Evolutionary conservation across 2,888 invertebrate genomes (phyloP).

Genomic region (Poecilobothrus nobilitatus): DNA sequence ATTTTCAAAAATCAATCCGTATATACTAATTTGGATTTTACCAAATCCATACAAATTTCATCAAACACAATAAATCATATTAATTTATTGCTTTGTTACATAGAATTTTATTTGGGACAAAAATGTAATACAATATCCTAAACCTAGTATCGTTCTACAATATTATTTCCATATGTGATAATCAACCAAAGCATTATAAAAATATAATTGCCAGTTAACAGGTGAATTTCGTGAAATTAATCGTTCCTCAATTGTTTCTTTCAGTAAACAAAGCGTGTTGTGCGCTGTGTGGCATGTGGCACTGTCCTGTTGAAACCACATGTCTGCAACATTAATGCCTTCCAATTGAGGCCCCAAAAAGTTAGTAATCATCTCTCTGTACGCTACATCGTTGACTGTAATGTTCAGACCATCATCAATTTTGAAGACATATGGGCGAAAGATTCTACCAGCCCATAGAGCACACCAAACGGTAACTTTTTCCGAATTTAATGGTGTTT

Average conservation of each 20-base stretch:
- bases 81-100: too few species aligned
- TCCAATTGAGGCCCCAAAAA: conserved; percentile 15
- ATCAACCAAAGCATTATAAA: too few species aligned
- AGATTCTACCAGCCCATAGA: conserved; percentile 17
- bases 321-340: conserved; percentile 8
- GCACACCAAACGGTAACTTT: conserved; percentile 16
- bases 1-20: too few species aligned
- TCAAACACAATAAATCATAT: too few species aligned
- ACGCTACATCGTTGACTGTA: conserved; percentile 16
- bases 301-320: too few species aligned
- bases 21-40: too few species aligned
- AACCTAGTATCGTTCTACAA: too few species aligned
- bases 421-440: conserved; percentile 18
- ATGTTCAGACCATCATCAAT: conserved; percentile 16
- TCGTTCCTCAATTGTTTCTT: conserved; percentile 15
- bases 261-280: conserved; percentile 14
- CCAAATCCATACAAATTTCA: too few species aligned
- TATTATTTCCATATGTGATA: too few species aligned
- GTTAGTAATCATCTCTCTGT: conserved; percentile 18
- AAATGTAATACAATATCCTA: too few species aligned
- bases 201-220: background rate
- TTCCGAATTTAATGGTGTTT: background rate
- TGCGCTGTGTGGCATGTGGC: conserved; percentile 15
- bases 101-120: too few species aligned
- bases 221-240: conserved; percentile 9